These are phyloP conservation scores for Delia radicum DNA, from an alignment of 1,140 invertebrate species.

Conservation along the genomic window DNA sequence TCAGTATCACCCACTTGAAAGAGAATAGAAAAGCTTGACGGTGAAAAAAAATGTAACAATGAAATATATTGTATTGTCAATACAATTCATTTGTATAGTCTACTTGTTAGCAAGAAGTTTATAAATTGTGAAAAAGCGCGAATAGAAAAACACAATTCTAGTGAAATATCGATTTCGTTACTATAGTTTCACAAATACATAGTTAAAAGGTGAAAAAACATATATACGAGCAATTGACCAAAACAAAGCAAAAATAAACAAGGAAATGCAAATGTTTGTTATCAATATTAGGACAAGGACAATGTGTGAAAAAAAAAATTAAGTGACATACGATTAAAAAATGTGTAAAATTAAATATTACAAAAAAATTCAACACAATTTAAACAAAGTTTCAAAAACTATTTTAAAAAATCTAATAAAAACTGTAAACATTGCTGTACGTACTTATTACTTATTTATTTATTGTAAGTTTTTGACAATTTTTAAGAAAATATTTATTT, in stretches of 20 bases:
- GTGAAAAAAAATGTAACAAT: not conserved
- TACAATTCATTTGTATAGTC: not conserved
- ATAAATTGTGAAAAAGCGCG: not conserved
- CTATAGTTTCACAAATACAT: not conserved
- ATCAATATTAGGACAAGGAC: too few species aligned
- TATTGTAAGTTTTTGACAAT: too few species aligned
- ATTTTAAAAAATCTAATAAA: not conserved
- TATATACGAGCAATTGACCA: not conserved
- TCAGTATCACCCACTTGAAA: too few species aligned
- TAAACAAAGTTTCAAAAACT: not conserved
- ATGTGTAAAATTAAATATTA: too few species aligned
- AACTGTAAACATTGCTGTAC: too few species aligned
- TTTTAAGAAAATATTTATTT: too few species aligned
- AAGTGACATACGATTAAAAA: too few species aligned
- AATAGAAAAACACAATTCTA: not conserved
- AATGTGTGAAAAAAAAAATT: too few species aligned
- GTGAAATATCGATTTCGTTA: not conserved
- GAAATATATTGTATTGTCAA: not conserved
- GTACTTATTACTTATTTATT: too few species aligned
- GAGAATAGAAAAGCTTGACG: too few species aligned
- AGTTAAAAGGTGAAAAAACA: not conserved
- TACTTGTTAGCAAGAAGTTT: not conserved
- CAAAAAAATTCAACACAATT: not conserved
- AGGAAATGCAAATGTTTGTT: not conserved
- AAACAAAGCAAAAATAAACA: not conserved